Evolutionary conservation across 2,888 invertebrate genomes (phyloP).

Genomic region (Drosophila sordidula): DNA sequence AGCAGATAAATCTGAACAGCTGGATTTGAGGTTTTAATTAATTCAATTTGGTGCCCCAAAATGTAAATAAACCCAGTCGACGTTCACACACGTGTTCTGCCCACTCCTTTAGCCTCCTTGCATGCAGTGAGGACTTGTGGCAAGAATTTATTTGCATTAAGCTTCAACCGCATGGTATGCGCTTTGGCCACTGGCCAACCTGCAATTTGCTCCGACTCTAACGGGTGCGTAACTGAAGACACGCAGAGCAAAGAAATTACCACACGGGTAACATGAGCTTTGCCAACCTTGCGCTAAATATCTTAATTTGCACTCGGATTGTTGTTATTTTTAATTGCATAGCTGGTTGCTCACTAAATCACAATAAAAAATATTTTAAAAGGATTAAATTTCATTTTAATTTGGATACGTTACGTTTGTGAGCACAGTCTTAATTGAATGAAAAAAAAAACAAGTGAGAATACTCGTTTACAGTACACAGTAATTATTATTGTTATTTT

Average conservation of each 20-base stretch:
- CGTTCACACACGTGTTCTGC: neutral
- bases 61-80: slow-evolving; percentile 4
- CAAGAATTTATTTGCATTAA: slow-evolving; percentile 24
- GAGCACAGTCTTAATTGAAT: too few species aligned
- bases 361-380: neutral
- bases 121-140: slow-evolving; percentile 1
- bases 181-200: neutral
- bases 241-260: neutral
- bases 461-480: too few species aligned
- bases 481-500: too few species aligned
- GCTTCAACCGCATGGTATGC: slow-evolving; percentile 6
- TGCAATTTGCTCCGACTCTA: slow-evolving; percentile 5
- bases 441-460: too few species aligned
- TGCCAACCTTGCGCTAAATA: neutral
- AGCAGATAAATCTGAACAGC: slow-evolving; percentile 15
- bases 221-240: neutral
- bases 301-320: neutral
- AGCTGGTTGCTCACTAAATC: neutral
- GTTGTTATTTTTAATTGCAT: neutral
- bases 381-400: neutral
- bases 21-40: slow-evolving; percentile 21
- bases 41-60: slow-evolving; percentile 8
- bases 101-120: neutral
- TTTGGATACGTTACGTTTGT: neutral
- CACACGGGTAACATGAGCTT: neutral